Percentiles rank a stretch among this genome's conserved stretches.
Conservation (phyloP, 1,140 invertebrate species). For the Amyelois transitella region DNA sequence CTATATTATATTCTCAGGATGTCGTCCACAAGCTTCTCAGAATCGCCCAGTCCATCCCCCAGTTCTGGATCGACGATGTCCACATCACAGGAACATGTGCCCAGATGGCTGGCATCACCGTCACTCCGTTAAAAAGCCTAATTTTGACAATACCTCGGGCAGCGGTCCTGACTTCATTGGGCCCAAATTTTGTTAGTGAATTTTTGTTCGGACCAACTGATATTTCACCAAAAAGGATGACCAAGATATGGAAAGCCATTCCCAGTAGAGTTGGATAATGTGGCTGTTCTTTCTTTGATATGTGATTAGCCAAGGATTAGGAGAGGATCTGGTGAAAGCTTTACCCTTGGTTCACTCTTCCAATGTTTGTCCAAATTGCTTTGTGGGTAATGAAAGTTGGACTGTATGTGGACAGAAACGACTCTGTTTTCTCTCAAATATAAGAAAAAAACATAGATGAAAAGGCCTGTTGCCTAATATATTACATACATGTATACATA, state of each 20-base stretch:
- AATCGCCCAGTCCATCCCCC: slow-evolving; percentile 77
- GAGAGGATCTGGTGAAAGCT: too few species aligned
- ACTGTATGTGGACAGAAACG: too few species aligned
- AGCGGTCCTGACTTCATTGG: slow-evolving; percentile 26
- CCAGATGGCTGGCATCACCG: slow-evolving; percentile 75
- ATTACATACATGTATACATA: too few species aligned
- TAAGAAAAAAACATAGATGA: too few species aligned
- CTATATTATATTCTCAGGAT: slow-evolving; percentile 83
- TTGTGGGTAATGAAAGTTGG: too few species aligned
- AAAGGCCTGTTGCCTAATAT: too few species aligned
- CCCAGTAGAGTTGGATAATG: background rate
- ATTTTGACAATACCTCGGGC: slow-evolving; percentile 53
- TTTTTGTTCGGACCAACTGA: slow-evolving; percentile 77
- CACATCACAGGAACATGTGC: slow-evolving; percentile 85
- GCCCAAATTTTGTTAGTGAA: slow-evolving; percentile 27
- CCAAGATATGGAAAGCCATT: slow-evolving; percentile 27
- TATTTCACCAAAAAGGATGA: slow-evolving; percentile 65
- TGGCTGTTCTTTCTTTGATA: too few species aligned
- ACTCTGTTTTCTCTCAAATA: too few species aligned
- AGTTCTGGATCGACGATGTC: slow-evolving; percentile 93
- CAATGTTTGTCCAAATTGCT: too few species aligned
- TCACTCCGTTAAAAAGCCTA: slow-evolving; percentile 70
- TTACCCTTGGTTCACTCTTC: too few species aligned
- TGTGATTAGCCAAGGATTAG: too few species aligned
- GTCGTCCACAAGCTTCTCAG: slow-evolving; percentile 79